Percentiles rank a stretch among this genome's conserved stretches.
These are phyloP conservation scores for Micromesistius poutassou DNA, from an alignment of 2,797 vertebrate species.

Conservation along the genomic window DNA sequence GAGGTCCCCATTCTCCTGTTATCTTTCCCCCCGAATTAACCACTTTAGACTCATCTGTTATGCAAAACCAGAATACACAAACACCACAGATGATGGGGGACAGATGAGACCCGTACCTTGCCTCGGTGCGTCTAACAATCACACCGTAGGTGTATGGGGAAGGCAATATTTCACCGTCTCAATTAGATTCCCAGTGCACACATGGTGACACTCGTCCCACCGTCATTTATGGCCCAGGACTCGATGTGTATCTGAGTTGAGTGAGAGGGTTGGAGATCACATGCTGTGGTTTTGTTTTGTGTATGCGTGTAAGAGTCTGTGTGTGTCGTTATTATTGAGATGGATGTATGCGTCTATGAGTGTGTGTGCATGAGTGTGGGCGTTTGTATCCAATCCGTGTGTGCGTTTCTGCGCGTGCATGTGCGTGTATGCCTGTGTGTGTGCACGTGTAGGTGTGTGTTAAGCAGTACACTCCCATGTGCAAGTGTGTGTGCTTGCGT, in stretches of 20 bases:
- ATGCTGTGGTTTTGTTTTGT: not conserved
- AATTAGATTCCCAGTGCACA: not conserved
- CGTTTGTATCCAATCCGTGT: not conserved
- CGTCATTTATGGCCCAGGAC: not conserved
- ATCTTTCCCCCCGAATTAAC: not conserved
- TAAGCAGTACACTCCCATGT: not conserved
- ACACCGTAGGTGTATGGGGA: no score
- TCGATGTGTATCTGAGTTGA: not conserved
- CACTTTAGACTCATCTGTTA: not conserved
- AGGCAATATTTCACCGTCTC: no score
- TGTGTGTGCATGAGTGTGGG: not conserved
- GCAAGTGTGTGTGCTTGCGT: no score
- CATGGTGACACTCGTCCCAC: not conserved
- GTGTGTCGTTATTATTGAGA: not conserved
- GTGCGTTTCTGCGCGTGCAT: no score
- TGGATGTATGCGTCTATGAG: not conserved
- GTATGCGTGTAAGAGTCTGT: not conserved
- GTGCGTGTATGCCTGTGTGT: no score
- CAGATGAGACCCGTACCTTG: no score
- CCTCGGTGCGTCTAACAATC: no score
- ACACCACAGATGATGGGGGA: no score
- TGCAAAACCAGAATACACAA: not conserved
- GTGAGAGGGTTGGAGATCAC: not conserved
- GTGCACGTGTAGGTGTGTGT: no score
- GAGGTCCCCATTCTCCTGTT: constrained; percentile 48